phyloP scores from a whole-genome alignment of 2,797 vertebrate species.

The Apodemus agrarius region DNA sequence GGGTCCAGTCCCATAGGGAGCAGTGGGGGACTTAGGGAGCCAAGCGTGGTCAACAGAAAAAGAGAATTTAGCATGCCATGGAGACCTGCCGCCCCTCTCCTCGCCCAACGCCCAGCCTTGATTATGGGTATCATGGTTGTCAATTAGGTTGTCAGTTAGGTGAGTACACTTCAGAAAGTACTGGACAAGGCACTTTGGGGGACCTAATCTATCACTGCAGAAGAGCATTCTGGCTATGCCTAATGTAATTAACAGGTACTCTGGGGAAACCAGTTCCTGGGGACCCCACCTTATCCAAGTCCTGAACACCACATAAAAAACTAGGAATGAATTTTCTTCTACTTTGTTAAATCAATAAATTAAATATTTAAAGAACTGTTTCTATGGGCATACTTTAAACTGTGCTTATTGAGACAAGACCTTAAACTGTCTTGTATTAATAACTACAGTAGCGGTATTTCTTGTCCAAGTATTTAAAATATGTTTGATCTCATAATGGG shows the following conservation, averaged over 20 bases:
- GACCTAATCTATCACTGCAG: not conserved
- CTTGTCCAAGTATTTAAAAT: not conserved
- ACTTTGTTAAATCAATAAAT: slow-evolving; percentile 77
- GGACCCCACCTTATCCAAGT: not conserved
- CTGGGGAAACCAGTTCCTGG: not conserved
- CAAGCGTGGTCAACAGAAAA: not conserved
- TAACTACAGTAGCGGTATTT: not conserved
- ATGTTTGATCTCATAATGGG: not conserved
- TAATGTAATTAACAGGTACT: not conserved
- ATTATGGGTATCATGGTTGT: not conserved
- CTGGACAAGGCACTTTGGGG: not conserved
- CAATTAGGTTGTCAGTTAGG: not conserved
- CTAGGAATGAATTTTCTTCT: slow-evolving; percentile 34
- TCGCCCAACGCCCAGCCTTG: not conserved
- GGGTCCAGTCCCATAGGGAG: not conserved
- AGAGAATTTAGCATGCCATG: not conserved
- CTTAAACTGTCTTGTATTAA: not conserved
- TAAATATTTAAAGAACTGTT: slow-evolving; percentile 71
- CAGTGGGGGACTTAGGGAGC: not conserved
- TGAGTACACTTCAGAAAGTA: not conserved
- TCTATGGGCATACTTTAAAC: not conserved
- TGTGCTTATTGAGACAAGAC: not conserved
- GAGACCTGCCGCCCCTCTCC: not conserved
- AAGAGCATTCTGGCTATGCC: not conserved
- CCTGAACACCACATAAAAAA: not conserved